A percentile compares a stretch with the other conserved stretches of the same genome.
phyloP scores from a whole-genome alignment of 2,797 vertebrate species.

The Intellagama lesueurii region DNA sequence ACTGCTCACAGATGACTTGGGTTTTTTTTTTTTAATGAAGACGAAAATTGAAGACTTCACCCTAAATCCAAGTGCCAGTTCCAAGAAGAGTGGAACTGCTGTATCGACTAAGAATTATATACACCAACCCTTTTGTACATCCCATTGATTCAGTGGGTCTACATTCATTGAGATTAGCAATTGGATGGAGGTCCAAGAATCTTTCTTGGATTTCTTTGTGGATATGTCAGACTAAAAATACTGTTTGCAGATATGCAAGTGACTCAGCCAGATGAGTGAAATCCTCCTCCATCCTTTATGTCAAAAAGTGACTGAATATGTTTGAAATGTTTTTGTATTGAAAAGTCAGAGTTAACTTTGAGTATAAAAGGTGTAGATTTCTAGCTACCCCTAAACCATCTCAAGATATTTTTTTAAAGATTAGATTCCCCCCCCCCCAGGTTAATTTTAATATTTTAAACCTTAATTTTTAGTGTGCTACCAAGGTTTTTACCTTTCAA shows the following conservation, averaged over 20 bases:
- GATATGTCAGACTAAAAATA: background rate
- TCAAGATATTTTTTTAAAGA: background rate
- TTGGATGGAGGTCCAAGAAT: background rate
- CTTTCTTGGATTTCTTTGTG: background rate
- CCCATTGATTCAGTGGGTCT: no score
- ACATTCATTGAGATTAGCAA: no score
- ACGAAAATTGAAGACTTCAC: no score
- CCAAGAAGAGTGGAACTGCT: no score
- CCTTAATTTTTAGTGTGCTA: background rate
- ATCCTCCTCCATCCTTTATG: background rate
- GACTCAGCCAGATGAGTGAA: background rate
- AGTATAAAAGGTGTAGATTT: background rate
- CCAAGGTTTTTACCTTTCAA: background rate
- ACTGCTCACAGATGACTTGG: background rate
- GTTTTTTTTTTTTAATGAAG: background rate
- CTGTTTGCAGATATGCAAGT: background rate
- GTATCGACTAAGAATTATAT: no score
- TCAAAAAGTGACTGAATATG: background rate
- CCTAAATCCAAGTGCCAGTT: no score
- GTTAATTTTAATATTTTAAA: slow-evolving; percentile 1
- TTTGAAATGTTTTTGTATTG: background rate
- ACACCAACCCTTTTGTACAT: no score
- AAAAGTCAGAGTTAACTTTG: background rate
- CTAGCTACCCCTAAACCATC: background rate
- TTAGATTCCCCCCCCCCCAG: background rate